A percentile compares a stretch with the other conserved stretches of the same genome.
phyloP scores from a whole-genome alignment of 35 echinoderm and acorn worm genomes.

The Chiridota heheva region DNA sequence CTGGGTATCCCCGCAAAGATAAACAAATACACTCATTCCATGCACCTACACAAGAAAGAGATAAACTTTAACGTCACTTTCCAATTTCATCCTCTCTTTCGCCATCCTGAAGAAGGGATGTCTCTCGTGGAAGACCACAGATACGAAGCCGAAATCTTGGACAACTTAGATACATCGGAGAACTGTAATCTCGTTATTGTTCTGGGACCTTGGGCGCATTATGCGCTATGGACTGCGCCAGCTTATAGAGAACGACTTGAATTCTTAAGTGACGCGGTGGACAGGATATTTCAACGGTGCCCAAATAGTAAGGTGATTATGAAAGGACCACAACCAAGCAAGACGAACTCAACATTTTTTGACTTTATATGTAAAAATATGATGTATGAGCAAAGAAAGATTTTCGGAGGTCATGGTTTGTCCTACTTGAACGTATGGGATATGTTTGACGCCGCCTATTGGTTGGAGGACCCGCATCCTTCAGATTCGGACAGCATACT shows the following conservation, averaged over 20 bases:
- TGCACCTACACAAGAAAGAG: not conserved
- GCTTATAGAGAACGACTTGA: slow-evolving; percentile 38
- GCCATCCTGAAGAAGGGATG: slow-evolving; percentile 20
- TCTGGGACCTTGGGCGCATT: slow-evolving; percentile 34
- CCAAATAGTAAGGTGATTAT: slow-evolving; percentile 27
- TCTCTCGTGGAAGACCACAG: slow-evolving; percentile 23
- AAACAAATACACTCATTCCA: slow-evolving; percentile 24
- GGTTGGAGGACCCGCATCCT: slow-evolving; percentile 29
- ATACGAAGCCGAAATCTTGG: slow-evolving; percentile 28
- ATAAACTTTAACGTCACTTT: slow-evolving; percentile 44
- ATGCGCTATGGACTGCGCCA: slow-evolving; percentile 23
- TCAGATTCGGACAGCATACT: slow-evolving; percentile 18
- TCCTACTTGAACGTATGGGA: slow-evolving; percentile 43
- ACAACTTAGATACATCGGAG: slow-evolving; percentile 6
- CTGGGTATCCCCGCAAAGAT: not conserved
- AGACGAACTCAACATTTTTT: slow-evolving; percentile 28
- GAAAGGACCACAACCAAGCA: slow-evolving; percentile 47
- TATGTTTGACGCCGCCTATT: slow-evolving; percentile 48
- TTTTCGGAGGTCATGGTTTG: slow-evolving; percentile 6
- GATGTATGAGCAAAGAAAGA: slow-evolving; percentile 20
- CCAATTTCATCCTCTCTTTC: slow-evolving; percentile 48
- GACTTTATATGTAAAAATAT: slow-evolving; percentile 40
- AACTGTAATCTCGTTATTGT: slow-evolving; percentile 47
- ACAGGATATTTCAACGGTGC: slow-evolving; percentile 22
- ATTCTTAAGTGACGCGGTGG: slow-evolving; percentile 28